A percentile compares a stretch with the other conserved stretches of the same genome.
Conservation (phyloP, 2,888 invertebrate species). For the Lithophane semibrunnea region DNA sequence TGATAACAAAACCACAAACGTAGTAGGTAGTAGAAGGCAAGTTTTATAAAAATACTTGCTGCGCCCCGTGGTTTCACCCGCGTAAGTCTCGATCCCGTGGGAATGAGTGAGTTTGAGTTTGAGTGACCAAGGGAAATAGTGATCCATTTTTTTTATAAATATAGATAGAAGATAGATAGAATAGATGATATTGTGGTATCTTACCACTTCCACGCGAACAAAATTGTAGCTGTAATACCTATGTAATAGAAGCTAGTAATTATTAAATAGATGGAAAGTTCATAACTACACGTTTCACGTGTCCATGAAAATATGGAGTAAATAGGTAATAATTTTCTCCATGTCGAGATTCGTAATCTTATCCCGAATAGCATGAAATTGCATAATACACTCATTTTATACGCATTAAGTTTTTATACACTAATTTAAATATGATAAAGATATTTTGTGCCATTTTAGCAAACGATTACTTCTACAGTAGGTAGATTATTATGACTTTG, state of each 20-base stretch:
- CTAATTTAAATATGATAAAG: slow-evolving; percentile 14
- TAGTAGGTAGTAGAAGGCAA: neutral
- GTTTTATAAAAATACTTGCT: no score
- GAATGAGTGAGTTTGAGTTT: no score
- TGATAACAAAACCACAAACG: neutral
- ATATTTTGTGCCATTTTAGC: neutral
- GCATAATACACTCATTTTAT: slow-evolving; percentile 14
- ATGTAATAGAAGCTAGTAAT: neutral
- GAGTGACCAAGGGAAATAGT: no score
- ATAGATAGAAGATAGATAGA: no score
- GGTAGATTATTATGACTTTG: neutral
- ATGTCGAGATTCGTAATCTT: slow-evolving; percentile 18
- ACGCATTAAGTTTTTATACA: neutral
- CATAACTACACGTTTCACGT: neutral
- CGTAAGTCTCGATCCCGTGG: no score
- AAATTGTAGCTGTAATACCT: no score
- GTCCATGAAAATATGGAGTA: neutral
- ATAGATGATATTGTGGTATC: neutral
- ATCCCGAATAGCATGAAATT: slow-evolving; percentile 29
- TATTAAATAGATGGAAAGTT: neutral
- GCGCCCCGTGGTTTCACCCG: no score
- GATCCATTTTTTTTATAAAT: no score
- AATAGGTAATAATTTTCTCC: neutral
- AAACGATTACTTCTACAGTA: neutral
- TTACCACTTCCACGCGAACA: neutral